Evolutionary conservation across 2,888 invertebrate genomes (phyloP).

Genomic region (Tromatobia lineatoria): DNA sequence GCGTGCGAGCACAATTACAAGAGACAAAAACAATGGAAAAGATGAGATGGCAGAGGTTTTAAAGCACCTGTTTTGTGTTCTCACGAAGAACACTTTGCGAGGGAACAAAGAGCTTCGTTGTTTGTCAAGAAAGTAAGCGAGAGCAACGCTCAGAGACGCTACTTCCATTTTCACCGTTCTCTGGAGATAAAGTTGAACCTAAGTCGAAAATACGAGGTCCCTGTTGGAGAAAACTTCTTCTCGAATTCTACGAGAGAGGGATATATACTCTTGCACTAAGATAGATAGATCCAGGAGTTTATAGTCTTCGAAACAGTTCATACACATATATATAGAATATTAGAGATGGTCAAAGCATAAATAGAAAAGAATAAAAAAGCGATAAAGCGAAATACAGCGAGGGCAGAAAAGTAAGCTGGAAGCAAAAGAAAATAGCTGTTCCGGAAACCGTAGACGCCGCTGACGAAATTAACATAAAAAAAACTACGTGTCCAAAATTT

Average conservation of each 20-base stretch:
- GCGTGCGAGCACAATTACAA: slow-evolving; percentile 23
- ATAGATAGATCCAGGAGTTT: slow-evolving; percentile 62
- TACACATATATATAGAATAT: slow-evolving; percentile 54
- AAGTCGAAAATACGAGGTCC: slow-evolving; percentile 63
- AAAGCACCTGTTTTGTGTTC: slow-evolving; percentile 25
- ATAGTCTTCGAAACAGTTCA: slow-evolving; percentile 58
- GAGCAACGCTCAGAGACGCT: slow-evolving; percentile 32
- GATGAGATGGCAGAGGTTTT: neutral
- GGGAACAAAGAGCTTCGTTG: slow-evolving; percentile 40
- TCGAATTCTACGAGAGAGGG: slow-evolving; percentile 47
- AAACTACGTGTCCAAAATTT: slow-evolving; percentile 27
- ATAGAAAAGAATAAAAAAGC: slow-evolving; percentile 42
- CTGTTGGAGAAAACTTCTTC: slow-evolving; percentile 47
- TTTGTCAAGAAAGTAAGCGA: slow-evolving; percentile 51
- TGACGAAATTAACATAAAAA: slow-evolving; percentile 29
- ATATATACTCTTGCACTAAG: slow-evolving; percentile 33
- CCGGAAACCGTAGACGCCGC: slow-evolving; percentile 54
- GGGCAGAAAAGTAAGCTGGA: slow-evolving; percentile 17
- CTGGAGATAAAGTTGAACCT: slow-evolving; percentile 55
- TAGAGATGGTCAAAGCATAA: slow-evolving; percentile 61
- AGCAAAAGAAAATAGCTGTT: slow-evolving; percentile 44
- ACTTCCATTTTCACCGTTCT: slow-evolving; percentile 47
- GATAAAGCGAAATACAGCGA: slow-evolving; percentile 12
- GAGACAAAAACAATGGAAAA: slow-evolving; percentile 29
- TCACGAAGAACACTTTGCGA: slow-evolving; percentile 41